Evolutionary conservation across 2,888 invertebrate genomes (phyloP), one percentile per base, ranked within the genome.

Genomic region (Geotrupes spiniger): DNA sequence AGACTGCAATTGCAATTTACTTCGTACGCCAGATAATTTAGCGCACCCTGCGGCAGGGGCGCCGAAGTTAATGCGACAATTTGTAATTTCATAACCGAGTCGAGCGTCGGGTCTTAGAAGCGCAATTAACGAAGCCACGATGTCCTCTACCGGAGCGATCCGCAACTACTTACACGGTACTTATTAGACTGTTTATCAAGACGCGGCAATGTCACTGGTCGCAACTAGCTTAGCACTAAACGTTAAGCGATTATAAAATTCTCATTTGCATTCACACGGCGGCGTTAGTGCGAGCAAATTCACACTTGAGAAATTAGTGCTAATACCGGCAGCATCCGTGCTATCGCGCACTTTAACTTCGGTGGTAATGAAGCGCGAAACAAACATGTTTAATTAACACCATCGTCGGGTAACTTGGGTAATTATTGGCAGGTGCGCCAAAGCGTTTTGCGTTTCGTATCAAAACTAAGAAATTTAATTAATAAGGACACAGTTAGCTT

Each of bases 31-130:
- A 21, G 21, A 21, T 21, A 21, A 21, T 21, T 21, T 21, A 4
- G 21, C 6, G 21, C 6, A n/a, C n/a, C n/a, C n/a, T n/a, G n/a
- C n/a, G n/a, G n/a, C n/a, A n/a, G n/a, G 3, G 21, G 21, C 14
- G 33, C 14, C 11, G 14, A 31, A 46, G 53, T 40, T 56, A 56
- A 58, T 54, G 58, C 47, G 58, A 53, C 49, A 50, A 56, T 56
- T 58, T 56, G 50, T 53, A 56, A 56, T 56, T 56, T 58, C 56
- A 58, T 56, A 56, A 52, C 52, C 49, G 37, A 42, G 54, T 33
- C 46, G 45, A 27, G n/a, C n/a, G 46, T 51, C 39, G 42, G 44
- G 51, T 54, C 56, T 57, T 57, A 48, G 57, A 45, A 52, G 46
- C 41, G 40, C 42, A 52, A 54, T 54, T 54, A 54, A 42, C 43